These are phyloP conservation scores for Plutomurus gul DNA, from an alignment of 1,140 invertebrate genomes.

Conservation along the genomic window DNA sequence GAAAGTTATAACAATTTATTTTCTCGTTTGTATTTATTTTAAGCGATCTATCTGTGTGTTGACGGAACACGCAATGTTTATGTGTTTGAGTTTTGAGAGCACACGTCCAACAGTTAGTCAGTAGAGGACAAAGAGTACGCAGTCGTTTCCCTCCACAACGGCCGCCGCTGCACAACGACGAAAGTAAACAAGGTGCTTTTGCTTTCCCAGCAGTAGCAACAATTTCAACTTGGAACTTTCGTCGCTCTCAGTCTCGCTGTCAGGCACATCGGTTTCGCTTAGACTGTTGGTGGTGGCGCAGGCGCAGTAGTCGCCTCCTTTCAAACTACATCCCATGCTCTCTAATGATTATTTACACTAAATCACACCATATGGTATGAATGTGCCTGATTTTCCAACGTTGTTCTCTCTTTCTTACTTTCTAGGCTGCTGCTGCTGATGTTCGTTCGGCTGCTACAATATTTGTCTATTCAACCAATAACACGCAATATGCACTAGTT, in stretches of 20 bases:
- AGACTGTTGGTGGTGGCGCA: conserved; percentile 19
- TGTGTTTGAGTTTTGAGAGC: not conserved
- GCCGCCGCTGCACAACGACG: not conserved
- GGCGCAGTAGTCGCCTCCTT: conserved; percentile 13
- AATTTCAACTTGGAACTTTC: not conserved
- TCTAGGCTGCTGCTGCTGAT: no score
- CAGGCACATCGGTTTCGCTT: not conserved
- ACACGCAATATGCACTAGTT: no score
- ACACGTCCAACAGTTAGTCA: conserved; percentile 18
- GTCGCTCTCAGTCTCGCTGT: not conserved
- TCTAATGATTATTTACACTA: conserved; percentile 50
- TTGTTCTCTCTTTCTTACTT: no score
- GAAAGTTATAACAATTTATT: no score
- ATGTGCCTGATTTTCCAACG: conserved; percentile 20
- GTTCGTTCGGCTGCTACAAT: no score
- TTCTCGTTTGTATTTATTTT: no score
- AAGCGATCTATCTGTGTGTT: no score
- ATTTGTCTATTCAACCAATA: not conserved
- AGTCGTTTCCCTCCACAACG: not conserved
- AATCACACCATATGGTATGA: conserved; percentile 50
- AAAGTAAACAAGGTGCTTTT: not conserved
- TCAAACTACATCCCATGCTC: conserved; percentile 20
- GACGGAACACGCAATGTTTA: not conserved
- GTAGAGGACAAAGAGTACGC: conserved; percentile 7
- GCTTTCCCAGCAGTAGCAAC: not conserved